Conservation (phyloP, 1,140 invertebrate genomes). For the Panagrolaimus sp. region DNA sequence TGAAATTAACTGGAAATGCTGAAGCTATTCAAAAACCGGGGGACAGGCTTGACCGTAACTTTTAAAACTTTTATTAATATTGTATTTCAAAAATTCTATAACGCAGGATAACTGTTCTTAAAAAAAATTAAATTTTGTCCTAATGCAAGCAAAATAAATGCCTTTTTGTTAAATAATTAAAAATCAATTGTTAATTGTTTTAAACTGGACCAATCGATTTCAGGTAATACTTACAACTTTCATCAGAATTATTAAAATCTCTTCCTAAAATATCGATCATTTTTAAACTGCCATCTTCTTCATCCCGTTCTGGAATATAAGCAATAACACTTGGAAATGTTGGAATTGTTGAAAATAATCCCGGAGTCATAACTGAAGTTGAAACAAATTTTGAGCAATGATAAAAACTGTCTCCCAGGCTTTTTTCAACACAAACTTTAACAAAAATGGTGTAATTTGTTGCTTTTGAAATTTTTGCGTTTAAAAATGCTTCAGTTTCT, state of each 20-base stretch:
- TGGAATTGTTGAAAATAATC: not conserved
- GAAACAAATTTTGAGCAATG: not conserved
- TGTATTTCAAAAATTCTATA: no score
- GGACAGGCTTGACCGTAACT: no score
- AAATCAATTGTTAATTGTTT: no score
- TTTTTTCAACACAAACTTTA: not conserved
- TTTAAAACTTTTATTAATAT: no score
- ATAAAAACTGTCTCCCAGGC: no score
- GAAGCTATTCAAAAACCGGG: no score
- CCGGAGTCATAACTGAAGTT: not conserved
- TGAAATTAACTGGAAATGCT: no score
- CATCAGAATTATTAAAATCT: not conserved
- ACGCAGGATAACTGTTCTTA: no score
- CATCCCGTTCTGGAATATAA: not conserved
- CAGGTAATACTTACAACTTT: not conserved
- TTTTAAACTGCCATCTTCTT: not conserved
- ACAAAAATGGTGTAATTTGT: not conserved
- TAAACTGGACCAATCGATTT: not conserved
- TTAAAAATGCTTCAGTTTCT: not conserved
- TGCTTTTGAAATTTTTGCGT: slow-evolving; percentile 1
- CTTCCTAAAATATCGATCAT: not conserved
- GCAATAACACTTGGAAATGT: no score
- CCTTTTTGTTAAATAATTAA: no score
- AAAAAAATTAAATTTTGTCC: no score
- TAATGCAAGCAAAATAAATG: no score